Evolutionary conservation across 2,113 vertebrate genomes (phyloP).

Genomic region (Halichoerus grypus): DNA sequence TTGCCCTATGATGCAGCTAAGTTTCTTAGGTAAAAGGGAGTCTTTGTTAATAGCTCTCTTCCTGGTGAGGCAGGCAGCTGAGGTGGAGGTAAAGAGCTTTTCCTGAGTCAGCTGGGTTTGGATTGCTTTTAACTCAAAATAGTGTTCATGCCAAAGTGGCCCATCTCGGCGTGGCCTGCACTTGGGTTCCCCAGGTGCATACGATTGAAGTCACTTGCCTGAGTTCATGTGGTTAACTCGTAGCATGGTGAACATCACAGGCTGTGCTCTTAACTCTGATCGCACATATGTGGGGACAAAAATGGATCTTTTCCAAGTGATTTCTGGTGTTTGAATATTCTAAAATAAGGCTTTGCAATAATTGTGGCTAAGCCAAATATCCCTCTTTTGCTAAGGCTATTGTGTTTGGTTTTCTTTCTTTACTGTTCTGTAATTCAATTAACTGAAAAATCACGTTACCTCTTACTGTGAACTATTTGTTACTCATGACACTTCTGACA

Average conservation of each 20-base stretch:
- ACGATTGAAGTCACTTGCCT: neutral
- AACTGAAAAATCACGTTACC: conserved; percentile 15
- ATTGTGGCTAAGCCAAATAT: neutral
- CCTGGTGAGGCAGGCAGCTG: neutral
- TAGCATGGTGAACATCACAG: neutral
- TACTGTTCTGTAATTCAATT: neutral
- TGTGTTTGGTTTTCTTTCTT: conserved; percentile 35
- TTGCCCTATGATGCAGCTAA: neutral
- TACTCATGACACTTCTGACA: neutral
- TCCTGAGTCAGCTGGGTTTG: neutral
- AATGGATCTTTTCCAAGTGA: neutral
- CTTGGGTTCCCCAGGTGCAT: neutral
- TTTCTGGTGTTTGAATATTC: neutral
- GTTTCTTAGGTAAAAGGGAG: neutral
- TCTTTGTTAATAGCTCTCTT: neutral
- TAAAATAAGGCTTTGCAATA: neutral
- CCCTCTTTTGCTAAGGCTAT: neutral
- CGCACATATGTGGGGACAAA: neutral
- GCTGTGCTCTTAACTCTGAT: neutral
- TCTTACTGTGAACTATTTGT: neutral
- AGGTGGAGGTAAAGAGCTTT: neutral
- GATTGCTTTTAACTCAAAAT: neutral
- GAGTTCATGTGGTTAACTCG: neutral
- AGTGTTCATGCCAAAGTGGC: neutral
- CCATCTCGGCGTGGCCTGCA: neutral